Conservation (phyloP, 2,888 invertebrate genomes). For the Andrena minutula region DNA sequence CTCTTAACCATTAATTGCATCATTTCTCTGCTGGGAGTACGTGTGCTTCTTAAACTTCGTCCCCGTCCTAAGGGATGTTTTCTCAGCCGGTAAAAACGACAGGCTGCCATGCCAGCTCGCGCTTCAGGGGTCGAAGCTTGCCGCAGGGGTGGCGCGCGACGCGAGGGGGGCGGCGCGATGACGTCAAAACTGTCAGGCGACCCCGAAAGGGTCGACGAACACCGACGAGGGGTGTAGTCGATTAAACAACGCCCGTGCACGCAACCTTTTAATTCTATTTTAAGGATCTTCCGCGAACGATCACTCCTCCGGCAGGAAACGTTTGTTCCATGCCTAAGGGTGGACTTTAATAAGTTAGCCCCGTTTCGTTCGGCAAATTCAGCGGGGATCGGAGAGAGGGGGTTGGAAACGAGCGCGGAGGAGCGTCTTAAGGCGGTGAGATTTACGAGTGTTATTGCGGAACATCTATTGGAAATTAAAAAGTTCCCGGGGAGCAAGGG, state of each 20-base stretch:
- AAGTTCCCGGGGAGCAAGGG: constrained; percentile 1
- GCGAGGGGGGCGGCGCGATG: constrained; percentile 26
- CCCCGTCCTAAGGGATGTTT: constrained; percentile 37
- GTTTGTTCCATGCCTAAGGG: constrained; percentile 11
- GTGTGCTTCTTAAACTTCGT: constrained; percentile 42
- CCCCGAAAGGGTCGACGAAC: constrained; percentile 56
- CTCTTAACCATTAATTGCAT: too few relatives aligned
- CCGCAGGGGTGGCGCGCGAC: background rate
- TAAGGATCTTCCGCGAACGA: constrained; percentile 47
- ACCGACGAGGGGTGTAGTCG: constrained; percentile 47
- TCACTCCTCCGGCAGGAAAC: constrained; percentile 23
- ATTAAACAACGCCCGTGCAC: constrained; percentile 53
- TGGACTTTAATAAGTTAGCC: constrained; percentile 16
- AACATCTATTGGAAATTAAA: constrained; percentile 23
- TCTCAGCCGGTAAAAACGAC: constrained; percentile 43
- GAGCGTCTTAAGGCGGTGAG: background rate
- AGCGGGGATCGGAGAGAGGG: background rate
- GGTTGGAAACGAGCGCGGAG: background rate
- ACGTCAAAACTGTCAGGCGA: constrained; percentile 62
- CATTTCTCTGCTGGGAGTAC: too few relatives aligned
- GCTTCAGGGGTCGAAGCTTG: constrained; percentile 5
- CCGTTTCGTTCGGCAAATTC: background rate
- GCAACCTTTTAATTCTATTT: constrained; percentile 59
- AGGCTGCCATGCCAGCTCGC: constrained; percentile 48
- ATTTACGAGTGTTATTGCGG: background rate